Evolutionary conservation across 23 tunicate genomes (phyloP).

Genomic region (Clavelina lepadiformis): DNA sequence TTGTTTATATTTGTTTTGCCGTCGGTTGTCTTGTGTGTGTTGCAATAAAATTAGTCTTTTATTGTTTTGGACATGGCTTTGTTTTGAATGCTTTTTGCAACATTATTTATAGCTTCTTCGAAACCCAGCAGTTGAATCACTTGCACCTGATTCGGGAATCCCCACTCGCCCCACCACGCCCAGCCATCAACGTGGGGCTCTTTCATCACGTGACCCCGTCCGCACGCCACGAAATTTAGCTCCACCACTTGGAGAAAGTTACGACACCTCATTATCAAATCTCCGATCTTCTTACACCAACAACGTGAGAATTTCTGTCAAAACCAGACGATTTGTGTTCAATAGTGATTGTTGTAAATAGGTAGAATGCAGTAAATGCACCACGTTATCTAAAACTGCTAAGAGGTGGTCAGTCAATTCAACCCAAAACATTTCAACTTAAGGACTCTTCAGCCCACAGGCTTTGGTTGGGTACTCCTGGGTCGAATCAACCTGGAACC

Average conservation of each 20-base stretch:
- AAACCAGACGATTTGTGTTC: too few species aligned
- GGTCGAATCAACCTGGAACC: too few species aligned
- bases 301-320: neutral
- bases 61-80: too few species aligned
- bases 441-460: too few species aligned
- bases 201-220: constrained; percentile 6
- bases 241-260: neutral
- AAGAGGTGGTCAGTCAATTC: too few species aligned
- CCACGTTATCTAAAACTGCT: too few species aligned
- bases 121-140: constrained; percentile 16
- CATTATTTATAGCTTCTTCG: constrained; percentile 18
- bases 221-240: neutral
- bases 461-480: too few species aligned
- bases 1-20: neutral
- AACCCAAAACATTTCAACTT: too few species aligned
- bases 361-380: too few species aligned
- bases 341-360: too few species aligned
- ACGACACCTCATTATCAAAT: neutral
- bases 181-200: constrained; percentile 30
- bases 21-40: neutral
- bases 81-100: too few species aligned
- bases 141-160: constrained; percentile 37
- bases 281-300: neutral
- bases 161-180: constrained; percentile 81
- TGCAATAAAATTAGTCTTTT: neutral